phyloP scores from a whole-genome alignment of 2,888 invertebrate species.

The Drosophila picticornis region DNA sequence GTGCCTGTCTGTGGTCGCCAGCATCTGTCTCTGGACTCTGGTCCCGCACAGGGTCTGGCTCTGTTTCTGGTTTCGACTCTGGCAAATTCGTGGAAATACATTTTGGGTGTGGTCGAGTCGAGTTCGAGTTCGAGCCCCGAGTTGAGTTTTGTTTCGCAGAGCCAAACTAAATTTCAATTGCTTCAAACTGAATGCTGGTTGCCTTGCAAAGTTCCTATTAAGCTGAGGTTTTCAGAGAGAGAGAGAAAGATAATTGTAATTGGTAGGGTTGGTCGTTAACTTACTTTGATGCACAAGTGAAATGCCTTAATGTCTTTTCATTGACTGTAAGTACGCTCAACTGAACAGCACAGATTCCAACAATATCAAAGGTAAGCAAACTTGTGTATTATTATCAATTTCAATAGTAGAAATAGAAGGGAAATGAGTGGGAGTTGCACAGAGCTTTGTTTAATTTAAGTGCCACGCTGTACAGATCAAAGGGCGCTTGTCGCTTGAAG shows the following conservation, averaged over 20 bases:
- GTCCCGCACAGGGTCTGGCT: conserved; percentile 1
- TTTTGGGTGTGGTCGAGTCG: conserved; percentile 44
- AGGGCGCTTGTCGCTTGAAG: not conserved
- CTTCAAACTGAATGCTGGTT: conserved; percentile 28
- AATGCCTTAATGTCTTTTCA: conserved; percentile 25
- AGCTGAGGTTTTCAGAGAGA: conserved; percentile 42
- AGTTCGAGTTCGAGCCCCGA: conserved; percentile 5
- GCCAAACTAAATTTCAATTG: conserved; percentile 62
- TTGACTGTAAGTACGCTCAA: conserved; percentile 20
- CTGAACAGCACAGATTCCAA: not conserved
- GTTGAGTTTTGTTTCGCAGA: conserved; percentile 20
- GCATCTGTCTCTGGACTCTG: conserved; percentile 22
- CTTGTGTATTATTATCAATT: not conserved
- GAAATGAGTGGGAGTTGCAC: not conserved
- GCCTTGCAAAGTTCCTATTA: conserved; percentile 58
- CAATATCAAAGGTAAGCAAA: conserved; percentile 1
- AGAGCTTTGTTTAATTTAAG: not conserved
- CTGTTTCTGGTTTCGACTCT: conserved; percentile 5
- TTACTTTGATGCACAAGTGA: conserved; percentile 30
- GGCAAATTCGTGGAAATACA: conserved; percentile 38
- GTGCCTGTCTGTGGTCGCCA: conserved; percentile 35
- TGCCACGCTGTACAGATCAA: not conserved
- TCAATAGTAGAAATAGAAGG: not conserved
- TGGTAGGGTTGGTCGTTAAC: conserved; percentile 12
- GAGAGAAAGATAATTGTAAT: conserved; percentile 31